Evolutionary conservation across 2,797 vertebrate species (phyloP), one percentile per base, ranked within the genome.

Genomic region (Scomberomorus guttatus): DNA sequence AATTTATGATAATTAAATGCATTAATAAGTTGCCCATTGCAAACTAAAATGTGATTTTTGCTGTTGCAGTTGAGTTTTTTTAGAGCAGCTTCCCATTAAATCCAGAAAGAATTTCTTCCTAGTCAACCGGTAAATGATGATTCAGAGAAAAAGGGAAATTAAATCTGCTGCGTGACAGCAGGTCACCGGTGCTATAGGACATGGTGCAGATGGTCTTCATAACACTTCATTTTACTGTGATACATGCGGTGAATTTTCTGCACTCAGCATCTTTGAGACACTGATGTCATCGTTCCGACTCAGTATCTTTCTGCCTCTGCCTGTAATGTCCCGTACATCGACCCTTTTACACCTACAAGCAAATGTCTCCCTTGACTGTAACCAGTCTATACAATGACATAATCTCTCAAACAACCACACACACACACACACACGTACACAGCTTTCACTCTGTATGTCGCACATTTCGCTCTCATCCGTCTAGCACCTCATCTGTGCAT

Each of bases 161-260:
- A 82, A 81, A 82, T 86, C 54, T 65, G 68, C 37, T 60, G 80
- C 1, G 18, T 77, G 85, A 79, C 82, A 80, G 77, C 66, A 52
- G 81, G 87, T 90, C 82, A 86, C 42, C 12, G 42, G 77, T 73
- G 70, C 67, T 69, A 76, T 66, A 50, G 75, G 72, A 90, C 77
- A 63, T 3, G 42, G 58, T 77, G 75, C 87, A 89, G 81, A 89
- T 86, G 85, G 72, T 81, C 61, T 67, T 72, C 52, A 76, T 79
- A 84, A 76, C 72, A 80, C 72, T 81, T 83, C 14, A 54, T 86
- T 88, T 78, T 70, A 74, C 67, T 67, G 80, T 22, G 58, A 77
- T 73, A 22, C 68, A 79, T 52, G 50, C 46, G n/a, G 66, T 18
- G 46, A 48, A 77, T 84, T 80, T 74, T 73, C 68, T 69, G 66